These are phyloP conservation scores for Aelia acuminata DNA, from an alignment of 2,888 invertebrate genomes.

Conservation along the genomic window DNA sequence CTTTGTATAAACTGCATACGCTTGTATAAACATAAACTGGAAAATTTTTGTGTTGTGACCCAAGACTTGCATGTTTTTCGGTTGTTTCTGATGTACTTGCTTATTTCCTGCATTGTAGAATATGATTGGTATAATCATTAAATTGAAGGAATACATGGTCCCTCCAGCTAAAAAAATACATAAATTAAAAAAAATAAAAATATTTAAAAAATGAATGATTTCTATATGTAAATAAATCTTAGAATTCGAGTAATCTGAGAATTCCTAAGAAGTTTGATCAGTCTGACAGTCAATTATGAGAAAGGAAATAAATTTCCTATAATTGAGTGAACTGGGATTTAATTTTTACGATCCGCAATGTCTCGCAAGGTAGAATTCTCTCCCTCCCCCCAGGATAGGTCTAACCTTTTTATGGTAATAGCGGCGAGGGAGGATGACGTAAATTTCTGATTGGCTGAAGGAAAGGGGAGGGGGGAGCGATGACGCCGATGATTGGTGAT, in stretches of 20 bases:
- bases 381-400: conserved; percentile 18
- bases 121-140: too few species aligned
- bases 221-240: not conserved
- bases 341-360: conserved; percentile 22
- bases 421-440: not conserved
- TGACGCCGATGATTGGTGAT: conserved; percentile 22
- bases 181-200: too few species aligned
- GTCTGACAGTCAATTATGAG: not conserved
- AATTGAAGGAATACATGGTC: too few species aligned
- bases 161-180: too few species aligned
- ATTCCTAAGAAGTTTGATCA: not conserved
- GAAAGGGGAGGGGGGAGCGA: not conserved
- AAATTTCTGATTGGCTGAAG: conserved; percentile 41
- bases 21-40: too few species aligned
- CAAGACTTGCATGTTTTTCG: too few species aligned
- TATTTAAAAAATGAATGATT: too few species aligned
- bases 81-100: too few species aligned
- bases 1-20: too few species aligned
- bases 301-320: not conserved
- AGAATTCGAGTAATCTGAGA: not conserved
- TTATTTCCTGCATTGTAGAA: too few species aligned
- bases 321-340: not conserved
- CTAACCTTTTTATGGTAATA: conserved; percentile 49
- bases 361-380: not conserved
- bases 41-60: too few species aligned